Percentiles rank a stretch among this genome's conserved stretches.
Evolutionary conservation across 2,797 vertebrate genomes (phyloP).

Genomic region (Naso thynnoides): DNA sequence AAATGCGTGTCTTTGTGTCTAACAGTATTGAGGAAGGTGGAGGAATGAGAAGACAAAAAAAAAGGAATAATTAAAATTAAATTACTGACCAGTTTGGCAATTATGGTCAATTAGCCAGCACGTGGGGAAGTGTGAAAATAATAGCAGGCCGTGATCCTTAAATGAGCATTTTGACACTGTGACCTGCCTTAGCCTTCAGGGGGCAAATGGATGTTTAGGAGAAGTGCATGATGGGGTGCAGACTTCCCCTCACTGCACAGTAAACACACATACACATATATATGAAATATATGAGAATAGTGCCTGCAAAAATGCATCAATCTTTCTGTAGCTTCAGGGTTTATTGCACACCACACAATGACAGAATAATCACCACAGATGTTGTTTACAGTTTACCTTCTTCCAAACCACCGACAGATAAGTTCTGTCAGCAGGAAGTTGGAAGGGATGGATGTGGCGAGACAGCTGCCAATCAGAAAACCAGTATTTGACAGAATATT

Average conservation of each 20-base stretch:
- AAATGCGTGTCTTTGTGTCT: conserved; percentile 83
- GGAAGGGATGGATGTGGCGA: no score
- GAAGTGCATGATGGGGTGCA: not conserved
- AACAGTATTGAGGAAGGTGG: conserved; percentile 51
- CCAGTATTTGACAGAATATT: no score
- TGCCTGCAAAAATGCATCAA: no score
- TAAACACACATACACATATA: not conserved
- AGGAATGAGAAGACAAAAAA: conserved; percentile 48
- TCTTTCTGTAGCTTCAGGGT: no score
- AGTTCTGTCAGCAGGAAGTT: no score
- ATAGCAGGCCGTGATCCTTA: conserved; percentile 44
- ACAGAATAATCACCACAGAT: no score
- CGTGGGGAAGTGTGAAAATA: conserved; percentile 80
- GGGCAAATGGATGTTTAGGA: conserved; percentile 24
- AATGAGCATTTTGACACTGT: conserved; percentile 76
- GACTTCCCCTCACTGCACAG: not conserved
- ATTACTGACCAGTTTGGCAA: conserved; percentile 90
- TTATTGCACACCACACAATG: no score
- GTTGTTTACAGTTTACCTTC: no score
- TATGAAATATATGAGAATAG: no score
- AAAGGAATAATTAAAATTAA: conserved; percentile 82
- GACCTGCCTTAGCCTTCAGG: conserved; percentile 73
- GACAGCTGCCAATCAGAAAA: no score
- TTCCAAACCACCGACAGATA: no score
- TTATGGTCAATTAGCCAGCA: conserved; percentile 89